Evolutionary conservation across 2,888 invertebrate species (phyloP).

Genomic region (Drosophila demipolita): DNA sequence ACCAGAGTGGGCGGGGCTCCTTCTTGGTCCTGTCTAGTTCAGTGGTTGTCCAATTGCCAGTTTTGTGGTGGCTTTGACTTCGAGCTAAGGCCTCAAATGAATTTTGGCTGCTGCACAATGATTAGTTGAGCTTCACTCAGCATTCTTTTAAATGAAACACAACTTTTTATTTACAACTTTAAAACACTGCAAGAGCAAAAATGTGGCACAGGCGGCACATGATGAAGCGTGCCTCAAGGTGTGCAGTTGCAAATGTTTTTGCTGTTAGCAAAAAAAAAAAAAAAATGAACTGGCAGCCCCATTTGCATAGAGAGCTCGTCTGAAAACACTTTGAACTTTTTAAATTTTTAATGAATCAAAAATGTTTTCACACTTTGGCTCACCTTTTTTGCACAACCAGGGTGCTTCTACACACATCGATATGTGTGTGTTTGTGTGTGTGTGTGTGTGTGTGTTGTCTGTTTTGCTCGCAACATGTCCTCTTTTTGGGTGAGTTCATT

Average conservation of each 20-base stretch:
- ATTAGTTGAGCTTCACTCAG: conserved; percentile 3
- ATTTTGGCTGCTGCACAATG: conserved; percentile 16
- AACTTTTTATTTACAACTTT: conserved; percentile 21
- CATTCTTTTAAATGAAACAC: conserved; percentile 2
- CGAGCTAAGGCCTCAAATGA: conserved; percentile 17
- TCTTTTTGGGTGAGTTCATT: conserved; percentile 57
- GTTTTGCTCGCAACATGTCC: conserved; percentile 41
- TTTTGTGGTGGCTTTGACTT: conserved; percentile 44
- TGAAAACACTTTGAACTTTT: conserved; percentile 84
- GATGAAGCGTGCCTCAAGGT: conserved; percentile 34
- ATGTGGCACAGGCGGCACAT: conserved; percentile 19
- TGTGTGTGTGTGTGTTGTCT: conserved; percentile 35
- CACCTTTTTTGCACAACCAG: conserved; percentile 52
- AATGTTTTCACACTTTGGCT: conserved; percentile 80
- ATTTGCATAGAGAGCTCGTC: conserved; percentile 56
- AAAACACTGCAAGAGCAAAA: conserved; percentile 9
- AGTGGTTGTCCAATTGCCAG: conserved; percentile 44
- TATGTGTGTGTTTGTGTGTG: conserved; percentile 20
- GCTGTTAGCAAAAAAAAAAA: conserved; percentile 8
- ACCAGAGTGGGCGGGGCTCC: conserved; percentile 3
- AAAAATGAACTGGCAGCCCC: conserved; percentile 28
- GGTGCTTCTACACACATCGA: conserved; percentile 30
- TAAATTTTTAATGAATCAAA: conserved; percentile 85
- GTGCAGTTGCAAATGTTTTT: conserved; percentile 28
- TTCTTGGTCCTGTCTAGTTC: conserved; percentile 17